phyloP scores from a whole-genome alignment of 2,113 vertebrate species.

The Sakesphorus luctuosus region DNA sequence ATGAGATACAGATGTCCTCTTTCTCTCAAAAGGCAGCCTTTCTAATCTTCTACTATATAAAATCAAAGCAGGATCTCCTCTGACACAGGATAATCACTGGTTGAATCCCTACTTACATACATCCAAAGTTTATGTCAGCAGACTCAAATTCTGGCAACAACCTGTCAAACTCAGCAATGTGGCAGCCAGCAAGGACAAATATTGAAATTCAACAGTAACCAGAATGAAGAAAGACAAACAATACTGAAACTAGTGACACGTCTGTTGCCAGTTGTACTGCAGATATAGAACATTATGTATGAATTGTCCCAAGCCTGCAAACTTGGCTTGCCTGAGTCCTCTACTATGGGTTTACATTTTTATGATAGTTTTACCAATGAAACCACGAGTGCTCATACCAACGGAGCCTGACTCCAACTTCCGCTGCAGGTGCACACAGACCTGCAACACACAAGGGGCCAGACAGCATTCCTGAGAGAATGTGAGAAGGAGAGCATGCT shows the following conservation, averaged over 20 bases:
- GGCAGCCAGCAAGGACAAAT: constrained; percentile 37
- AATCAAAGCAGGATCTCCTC: not conserved
- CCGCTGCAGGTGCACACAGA: not conserved
- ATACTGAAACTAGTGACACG: not conserved
- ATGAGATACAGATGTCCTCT: not conserved
- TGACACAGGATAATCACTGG: not conserved
- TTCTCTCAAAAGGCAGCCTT: not conserved
- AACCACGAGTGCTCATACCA: not conserved
- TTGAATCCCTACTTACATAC: not conserved
- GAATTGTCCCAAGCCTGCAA: not conserved
- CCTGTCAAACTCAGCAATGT: not conserved
- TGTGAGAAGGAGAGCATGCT: not conserved
- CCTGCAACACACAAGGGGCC: not conserved
- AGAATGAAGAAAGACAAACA: constrained; percentile 23
- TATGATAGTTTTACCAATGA: not conserved
- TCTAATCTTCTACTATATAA: not conserved
- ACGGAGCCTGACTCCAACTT: not conserved
- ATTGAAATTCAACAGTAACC: constrained; percentile 26
- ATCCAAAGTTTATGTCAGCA: not conserved
- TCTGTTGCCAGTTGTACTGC: not conserved
- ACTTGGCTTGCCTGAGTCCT: not conserved
- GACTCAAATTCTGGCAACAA: constrained; percentile 10
- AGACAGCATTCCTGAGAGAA: not conserved
- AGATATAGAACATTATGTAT: not conserved
- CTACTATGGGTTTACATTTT: not conserved